Evolutionary conservation across 2,888 invertebrate genomes (phyloP), one percentile per base, ranked within the genome.

Genomic region (Gryllus longicercus): DNA sequence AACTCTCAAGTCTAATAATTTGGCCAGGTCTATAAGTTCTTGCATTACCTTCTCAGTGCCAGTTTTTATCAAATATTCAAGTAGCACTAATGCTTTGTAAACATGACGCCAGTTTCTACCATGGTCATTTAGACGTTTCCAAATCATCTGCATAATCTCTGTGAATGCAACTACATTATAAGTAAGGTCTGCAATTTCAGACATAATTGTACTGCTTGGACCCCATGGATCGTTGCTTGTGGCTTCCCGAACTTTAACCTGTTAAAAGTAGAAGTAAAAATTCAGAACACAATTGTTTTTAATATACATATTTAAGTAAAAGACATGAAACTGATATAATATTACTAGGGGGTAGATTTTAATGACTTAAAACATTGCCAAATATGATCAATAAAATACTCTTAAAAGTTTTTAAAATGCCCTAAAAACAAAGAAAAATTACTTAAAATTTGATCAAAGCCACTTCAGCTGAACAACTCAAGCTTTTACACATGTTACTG

Each of bases 191-290:
- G 99, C 99, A 86, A 99, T 96, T 91, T 99, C 99, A 85, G 97
- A 95, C 99, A 99, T 99, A 80, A 99, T 91, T 1, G 98, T 98
- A 85, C 97, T 97, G 83, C 97, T 97, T 0, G 99, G 99, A 85
- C 99, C 99, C 99, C 99, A 99, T 86, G 98, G 98, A 89, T 99
- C 99, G 90, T 99, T 99, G 84, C 98, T 98, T 80, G 99, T 99
- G 18, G 99, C 99, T 90, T 99, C 99, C 85, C 99, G 94, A 85
- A 99, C 99, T 90, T 99, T 99, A 85, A 97, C 93, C 95, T 95
- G 87, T 12, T 51, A 51, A 75, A 75, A 23, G 21, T 38, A 23
- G 12, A 10, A 16, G 49, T 75, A 10, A 4, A 79, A 50, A 12
- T 12, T 49, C 49, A 14, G 11, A 75, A 81, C 16, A 76, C 38